Base-by-base conservation (phyloP, 2,797 vertebrate genomes). In the Lepilemur ruficaudatus region DNA sequence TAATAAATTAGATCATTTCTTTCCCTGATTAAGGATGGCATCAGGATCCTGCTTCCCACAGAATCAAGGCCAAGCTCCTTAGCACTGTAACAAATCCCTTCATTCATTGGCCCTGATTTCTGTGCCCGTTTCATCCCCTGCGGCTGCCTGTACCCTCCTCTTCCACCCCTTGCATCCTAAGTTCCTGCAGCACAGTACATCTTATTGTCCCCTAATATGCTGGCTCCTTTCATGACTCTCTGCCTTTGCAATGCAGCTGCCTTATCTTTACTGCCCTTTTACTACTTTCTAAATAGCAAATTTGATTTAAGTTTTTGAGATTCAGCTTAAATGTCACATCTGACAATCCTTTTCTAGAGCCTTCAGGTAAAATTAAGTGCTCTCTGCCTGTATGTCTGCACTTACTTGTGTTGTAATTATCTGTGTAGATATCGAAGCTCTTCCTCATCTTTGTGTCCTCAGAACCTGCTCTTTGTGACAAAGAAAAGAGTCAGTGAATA, bases 241-340 rank as follows among this genome's bases (percentile, higher is more conserved):
- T 94, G 82, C 81, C 57, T 95, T 89, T 63, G 82, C 30, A 23
- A 22, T 30, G 82, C 89, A 94, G 91, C 94, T 97, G 97, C 11
- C 70, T 87, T 86, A 72, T 87, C 76, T 89, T 94, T 73, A 59
- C 15, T 63, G 76, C 38, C 43, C 67, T 89, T 96, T 96, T 59
- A 72, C 72, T 76, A 35, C 52, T 84, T 97, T 90, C 67, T 93
- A 95, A 96, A 95, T 85, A 92, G 91, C 50, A 89, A 93, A 95
- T 65, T 93, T 67, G 59, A 94, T 91, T 87, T 89, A 52, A 65
- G 67, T 55, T 94, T 96, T 85, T 67, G 72, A 96, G 89, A 75
- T 25, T 78, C 59, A 50, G 41, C 23, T 96, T 97, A 89, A 94
- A 89, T 91, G 89, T 84, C 95, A 95, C 43, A 84, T 87, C 93